Evolutionary conservation across 2,888 invertebrate species (phyloP).

Genomic region (Torymus aiolomorphi): DNA sequence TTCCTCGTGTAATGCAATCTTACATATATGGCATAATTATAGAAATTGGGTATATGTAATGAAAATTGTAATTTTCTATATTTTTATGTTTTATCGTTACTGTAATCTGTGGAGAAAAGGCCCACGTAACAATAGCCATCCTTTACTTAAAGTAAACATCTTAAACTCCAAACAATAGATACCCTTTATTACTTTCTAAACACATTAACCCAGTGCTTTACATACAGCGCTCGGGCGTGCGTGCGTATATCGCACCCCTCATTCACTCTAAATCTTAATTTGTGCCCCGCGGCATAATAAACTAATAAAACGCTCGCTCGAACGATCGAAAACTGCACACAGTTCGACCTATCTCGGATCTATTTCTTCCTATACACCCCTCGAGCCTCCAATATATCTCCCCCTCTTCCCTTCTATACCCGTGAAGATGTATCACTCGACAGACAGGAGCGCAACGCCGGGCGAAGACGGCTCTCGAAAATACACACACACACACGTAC

Average conservation of each 20-base stretch:
- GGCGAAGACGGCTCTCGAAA: conserved; percentile 33
- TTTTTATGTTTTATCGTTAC: no score
- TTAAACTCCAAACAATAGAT: conserved; percentile 1
- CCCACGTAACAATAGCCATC: neutral
- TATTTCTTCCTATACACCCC: conserved; percentile 25
- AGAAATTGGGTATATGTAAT: no score
- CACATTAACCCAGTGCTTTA: conserved; percentile 14
- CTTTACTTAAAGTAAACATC: no score
- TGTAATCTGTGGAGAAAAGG: no score
- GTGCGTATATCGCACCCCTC: neutral
- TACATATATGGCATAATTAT: no score
- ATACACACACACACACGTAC: no score
- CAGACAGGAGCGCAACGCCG: neutral
- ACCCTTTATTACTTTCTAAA: conserved; percentile 25
- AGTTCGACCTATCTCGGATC: conserved; percentile 13
- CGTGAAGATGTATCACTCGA: conserved; percentile 26
- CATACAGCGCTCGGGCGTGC: neutral
- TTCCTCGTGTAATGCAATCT: no score
- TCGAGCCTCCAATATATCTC: neutral
- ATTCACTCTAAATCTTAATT: conserved; percentile 36
- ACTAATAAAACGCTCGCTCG: conserved; percentile 35
- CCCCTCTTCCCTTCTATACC: neutral
- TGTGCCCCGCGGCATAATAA: conserved; percentile 10
- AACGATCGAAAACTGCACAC: neutral
- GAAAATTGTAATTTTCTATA: no score